Evolutionary conservation across 30 jellyfish, hydroid and myxozoan species (phyloP).

Genomic region (Mastigias papua): DNA sequence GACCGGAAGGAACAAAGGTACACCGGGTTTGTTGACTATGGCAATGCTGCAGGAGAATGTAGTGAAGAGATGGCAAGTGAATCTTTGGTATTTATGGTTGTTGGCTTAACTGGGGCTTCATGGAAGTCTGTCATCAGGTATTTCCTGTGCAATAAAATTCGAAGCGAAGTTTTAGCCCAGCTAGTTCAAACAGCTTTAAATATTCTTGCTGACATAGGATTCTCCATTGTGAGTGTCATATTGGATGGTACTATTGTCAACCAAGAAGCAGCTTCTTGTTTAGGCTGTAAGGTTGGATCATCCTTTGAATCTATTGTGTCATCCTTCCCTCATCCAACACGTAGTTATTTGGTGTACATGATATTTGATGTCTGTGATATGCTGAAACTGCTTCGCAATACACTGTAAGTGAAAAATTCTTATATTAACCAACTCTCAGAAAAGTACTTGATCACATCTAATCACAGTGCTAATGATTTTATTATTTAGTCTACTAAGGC

Average conservation of each 20-base stretch:
- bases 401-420: too few species aligned
- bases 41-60: neutral
- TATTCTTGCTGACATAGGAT: constrained; percentile 52
- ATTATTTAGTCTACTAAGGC: too few species aligned
- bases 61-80: constrained; percentile 38
- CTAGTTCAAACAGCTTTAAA: constrained; percentile 24
- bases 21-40: constrained; percentile 57
- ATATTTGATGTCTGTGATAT: constrained; percentile 55
- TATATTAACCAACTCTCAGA: too few species aligned
- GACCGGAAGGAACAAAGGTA: constrained; percentile 21
- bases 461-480: too few species aligned
- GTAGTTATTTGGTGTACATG: constrained; percentile 35
- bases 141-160: constrained; percentile 21
- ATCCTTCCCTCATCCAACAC: constrained; percentile 32
- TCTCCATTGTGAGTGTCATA: constrained; percentile 22
- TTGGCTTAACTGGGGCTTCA: constrained; percentile 13
- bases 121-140: constrained; percentile 54
- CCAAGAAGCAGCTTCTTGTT: neutral
- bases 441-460: constrained; percentile 21
- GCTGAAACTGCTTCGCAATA: constrained; percentile 58
- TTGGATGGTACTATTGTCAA: constrained; percentile 51
- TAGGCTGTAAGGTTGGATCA: constrained; percentile 33
- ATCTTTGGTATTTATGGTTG: constrained; percentile 33
- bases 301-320: constrained; percentile 2
- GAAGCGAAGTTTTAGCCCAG: constrained; percentile 15